Evolutionary conservation across 2,113 vertebrate genomes (phyloP).

Genomic region (Malurus alboscapulatus): DNA sequence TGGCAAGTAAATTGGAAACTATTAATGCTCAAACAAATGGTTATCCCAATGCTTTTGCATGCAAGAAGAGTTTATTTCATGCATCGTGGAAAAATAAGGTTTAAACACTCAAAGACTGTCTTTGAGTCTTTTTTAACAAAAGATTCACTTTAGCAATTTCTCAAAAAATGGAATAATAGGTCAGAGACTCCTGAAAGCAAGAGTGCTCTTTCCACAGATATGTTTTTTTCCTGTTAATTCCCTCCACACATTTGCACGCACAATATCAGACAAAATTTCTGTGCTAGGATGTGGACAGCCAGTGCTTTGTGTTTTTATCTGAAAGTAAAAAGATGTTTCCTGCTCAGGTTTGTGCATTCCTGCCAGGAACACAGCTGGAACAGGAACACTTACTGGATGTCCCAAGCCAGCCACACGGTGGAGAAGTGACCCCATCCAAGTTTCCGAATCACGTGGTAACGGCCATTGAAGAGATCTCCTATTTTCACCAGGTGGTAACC

Average conservation of each 20-base stretch:
- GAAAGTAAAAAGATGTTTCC: background rate
- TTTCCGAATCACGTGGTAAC: slow-evolving; percentile 96
- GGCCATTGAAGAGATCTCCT: slow-evolving; percentile 90
- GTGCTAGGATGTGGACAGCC: background rate
- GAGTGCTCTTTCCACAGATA: background rate
- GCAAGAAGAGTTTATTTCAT: background rate
- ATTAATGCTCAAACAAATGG: background rate
- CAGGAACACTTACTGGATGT: slow-evolving; percentile 87
- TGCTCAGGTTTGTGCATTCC: background rate
- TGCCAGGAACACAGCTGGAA: background rate
- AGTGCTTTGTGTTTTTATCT: background rate
- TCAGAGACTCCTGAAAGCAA: background rate
- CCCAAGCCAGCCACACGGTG: slow-evolving; percentile 98
- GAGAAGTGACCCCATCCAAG: slow-evolving; percentile 99
- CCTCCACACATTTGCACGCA: background rate
- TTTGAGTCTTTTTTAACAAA: background rate
- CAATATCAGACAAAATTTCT: background rate
- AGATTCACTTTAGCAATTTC: background rate
- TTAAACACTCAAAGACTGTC: background rate
- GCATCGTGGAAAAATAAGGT: background rate
- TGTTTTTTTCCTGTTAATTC: background rate
- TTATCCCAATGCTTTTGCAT: background rate
- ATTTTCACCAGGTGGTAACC: slow-evolving; percentile 97
- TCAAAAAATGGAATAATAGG: background rate
- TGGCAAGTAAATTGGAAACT: background rate